A percentile compares a stretch with the other conserved stretches of the same genome.
Evolutionary conservation across 1,140 invertebrate species (phyloP).

Genomic region (Lasaia peninsularis): DNA sequence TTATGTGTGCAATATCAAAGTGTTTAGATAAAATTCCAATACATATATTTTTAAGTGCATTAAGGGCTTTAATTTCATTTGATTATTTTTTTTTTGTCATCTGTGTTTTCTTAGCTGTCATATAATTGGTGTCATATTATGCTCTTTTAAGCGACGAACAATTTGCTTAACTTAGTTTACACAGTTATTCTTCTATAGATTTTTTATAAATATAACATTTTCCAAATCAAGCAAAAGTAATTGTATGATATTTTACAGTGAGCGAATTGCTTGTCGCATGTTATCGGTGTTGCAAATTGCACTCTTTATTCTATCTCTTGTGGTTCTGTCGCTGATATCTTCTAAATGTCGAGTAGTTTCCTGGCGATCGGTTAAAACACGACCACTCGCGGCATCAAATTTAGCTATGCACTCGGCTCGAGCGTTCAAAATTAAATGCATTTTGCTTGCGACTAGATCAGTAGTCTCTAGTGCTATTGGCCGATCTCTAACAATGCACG

Average conservation of each 20-base stretch:
- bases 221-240: too few species aligned
- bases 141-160: slow-evolving; percentile 56
- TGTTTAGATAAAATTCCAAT: slow-evolving; percentile 18
- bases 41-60: slow-evolving; percentile 12
- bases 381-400: slow-evolving; percentile 63
- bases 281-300: slow-evolving; percentile 75
- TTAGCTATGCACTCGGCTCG: slow-evolving; percentile 72
- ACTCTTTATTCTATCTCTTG: slow-evolving; percentile 75
- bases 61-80: slow-evolving; percentile 45
- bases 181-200: too few species aligned
- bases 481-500: slow-evolving; percentile 68
- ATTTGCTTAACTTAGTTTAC: slow-evolving; percentile 29
- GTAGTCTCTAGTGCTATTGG: slow-evolving; percentile 75
- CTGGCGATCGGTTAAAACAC: slow-evolving; percentile 53
- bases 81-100: slow-evolving; percentile 51
- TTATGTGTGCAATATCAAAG: slow-evolving; percentile 21
- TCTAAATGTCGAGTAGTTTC: slow-evolving; percentile 67
- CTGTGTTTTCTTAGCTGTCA: slow-evolving; percentile 67
- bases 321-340: slow-evolving; percentile 73
- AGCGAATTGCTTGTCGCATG: slow-evolving; percentile 47
- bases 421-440: slow-evolving; percentile 73
- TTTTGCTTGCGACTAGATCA: slow-evolving; percentile 73
- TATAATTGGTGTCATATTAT: slow-evolving; percentile 60
- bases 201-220: too few species aligned
- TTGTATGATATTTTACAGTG: background rate